Base-by-base conservation (phyloP, 2,888 invertebrate genomes). In the Acrocyrtus sp. region DNA sequence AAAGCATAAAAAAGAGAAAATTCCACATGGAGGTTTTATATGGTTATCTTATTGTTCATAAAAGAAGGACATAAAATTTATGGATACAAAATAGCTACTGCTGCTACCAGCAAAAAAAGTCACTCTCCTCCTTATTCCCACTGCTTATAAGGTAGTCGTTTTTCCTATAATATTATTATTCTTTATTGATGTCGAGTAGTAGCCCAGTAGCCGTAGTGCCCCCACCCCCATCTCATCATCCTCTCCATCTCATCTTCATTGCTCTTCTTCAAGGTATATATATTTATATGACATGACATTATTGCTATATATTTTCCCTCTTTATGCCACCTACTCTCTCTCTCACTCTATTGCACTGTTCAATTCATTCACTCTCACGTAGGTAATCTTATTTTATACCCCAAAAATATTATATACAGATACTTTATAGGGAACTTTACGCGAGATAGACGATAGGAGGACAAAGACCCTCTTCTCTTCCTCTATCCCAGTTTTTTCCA, bases 41-140 rank as follows among this genome's bases (percentile, higher is more conserved):
- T 61, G 65, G 72, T 60, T 66, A 66, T 72, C 60, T 58, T 72
- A 72, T 72, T 72, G 72, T 72, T 72, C 72, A 72, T 72, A 72
- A 72, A n/a, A 72, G 61, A 39, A 22, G 60, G 72, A 57, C 72
- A 66, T 72, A 72, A 72, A 72, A 60, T 72, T 66, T 72, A 72
- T 72, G 72, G 63, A 48, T 45, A 60, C 72, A 66, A 54, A 72
- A 66, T 53, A 45, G 54, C 26, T 39, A n/a, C n/a, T n/a, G n/a
- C n/a, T n/a, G n/a, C n/a, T n/a, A n/a, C n/a, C n/a, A n/a, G n/a
- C n/a, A n/a, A n/a, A n/a, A n/a, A 47, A 39, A 66, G 65, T 56
- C 51, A 56, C 15, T 54, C 24, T 29, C 41, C 43, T 43, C 22
- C n/a, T n/a, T n/a, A n/a, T n/a, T n/a, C n/a, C n/a, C n/a, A n/a